These are phyloP conservation scores for Podargus strigoides DNA, from an alignment of 2,797 vertebrate species.

Conservation along the genomic window DNA sequence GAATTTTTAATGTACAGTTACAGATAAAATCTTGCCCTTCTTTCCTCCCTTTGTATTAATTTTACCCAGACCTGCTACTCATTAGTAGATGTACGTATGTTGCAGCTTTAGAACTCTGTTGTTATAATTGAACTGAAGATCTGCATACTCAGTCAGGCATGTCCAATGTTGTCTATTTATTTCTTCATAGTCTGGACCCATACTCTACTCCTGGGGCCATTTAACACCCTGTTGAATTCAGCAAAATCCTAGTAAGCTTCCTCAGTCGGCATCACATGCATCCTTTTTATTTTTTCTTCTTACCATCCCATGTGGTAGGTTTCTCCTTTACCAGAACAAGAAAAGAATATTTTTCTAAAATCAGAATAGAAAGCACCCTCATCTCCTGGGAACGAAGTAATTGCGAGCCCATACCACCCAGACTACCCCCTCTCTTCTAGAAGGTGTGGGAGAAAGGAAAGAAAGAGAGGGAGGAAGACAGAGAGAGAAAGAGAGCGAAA, in stretches of 20 bases:
- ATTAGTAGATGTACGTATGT: neutral
- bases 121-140: neutral
- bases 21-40: neutral
- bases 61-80: neutral
- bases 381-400: neutral
- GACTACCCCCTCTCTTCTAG: neutral
- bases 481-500: neutral
- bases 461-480: neutral
- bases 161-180: neutral
- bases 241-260: neutral
- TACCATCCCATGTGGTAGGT: neutral
- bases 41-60: neutral
- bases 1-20: neutral
- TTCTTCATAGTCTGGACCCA: neutral
- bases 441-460: neutral
- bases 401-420: neutral
- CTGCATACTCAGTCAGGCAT: neutral
- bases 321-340: neutral
- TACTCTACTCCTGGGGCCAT: neutral
- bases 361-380: slow-evolving; percentile 15
- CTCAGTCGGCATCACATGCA: neutral
- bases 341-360: neutral
- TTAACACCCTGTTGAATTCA: neutral
- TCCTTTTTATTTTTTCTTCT: neutral
- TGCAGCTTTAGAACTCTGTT: neutral